Base-by-base conservation (phyloP, 2,797 vertebrate species). In the Adrianichthys oophorus region DNA sequence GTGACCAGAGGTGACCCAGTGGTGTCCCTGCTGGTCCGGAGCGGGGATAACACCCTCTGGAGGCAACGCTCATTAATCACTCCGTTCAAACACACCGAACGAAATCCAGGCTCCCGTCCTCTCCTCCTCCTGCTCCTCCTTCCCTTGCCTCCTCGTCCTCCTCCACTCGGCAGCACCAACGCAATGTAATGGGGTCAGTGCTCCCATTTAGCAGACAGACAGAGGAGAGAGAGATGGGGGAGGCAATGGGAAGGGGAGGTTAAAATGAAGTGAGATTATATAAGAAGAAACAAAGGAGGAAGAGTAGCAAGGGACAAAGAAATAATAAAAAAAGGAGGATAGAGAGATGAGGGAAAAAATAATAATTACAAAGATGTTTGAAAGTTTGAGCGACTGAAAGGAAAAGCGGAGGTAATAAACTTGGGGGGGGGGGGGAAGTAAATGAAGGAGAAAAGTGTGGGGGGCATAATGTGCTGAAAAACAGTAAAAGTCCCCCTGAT, bases 131-230 rank as follows among this genome's bases (percentile, higher is more conserved):
- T 73, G 49, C 83, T 82, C 74, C 82, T 84, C 76, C 83, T 80
- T 72, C 72, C 56, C 65, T 74, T 70, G 70, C 67, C 76, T 78
- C 77, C 72, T 80, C 76, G 62, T 79, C 70, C 73, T 84, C 80
- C 51, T 26, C 32, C 19, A 8, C 71, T 70, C 69, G 56, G 19
- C 70, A 40, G 61, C 77, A 78, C 76, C 72, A 42, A 23, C 62
- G 51, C 78, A 68, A 61, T 41, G 62, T 90, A 90, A 89, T 90
- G 89, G 86, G 89, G 89, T 90, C 89, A 89, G 63, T 82, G 84
- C 89, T 87, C 89, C 87, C 87, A 87, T 90, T 90, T 88, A 89
- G 79, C 85, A 77, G 80, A 79, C 70, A 84, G 80, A 79, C 73
- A 70, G 62, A 74, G 58, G 56, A 58, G 62, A 50, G 63, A 66